These are phyloP conservation scores for Spilarctia lutea DNA, from an alignment of 2,888 invertebrate genomes.

Conservation along the genomic window DNA sequence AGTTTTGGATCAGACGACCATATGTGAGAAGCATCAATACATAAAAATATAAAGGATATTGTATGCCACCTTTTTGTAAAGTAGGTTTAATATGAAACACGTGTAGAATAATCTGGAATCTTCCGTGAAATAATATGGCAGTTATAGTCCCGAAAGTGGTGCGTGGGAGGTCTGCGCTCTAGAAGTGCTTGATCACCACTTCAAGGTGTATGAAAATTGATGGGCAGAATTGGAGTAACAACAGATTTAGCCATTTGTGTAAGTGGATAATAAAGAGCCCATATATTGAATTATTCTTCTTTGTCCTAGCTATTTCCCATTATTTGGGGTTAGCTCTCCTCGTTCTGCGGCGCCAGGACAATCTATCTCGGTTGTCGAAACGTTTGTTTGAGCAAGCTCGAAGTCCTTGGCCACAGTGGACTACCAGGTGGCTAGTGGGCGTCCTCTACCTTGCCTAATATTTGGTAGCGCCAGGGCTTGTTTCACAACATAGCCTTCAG, in stretches of 20 bases:
- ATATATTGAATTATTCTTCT: neutral
- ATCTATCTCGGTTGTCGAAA: no score
- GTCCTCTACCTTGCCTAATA: no score
- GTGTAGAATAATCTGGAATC: neutral
- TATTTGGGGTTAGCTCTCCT: no score
- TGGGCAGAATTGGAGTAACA: neutral
- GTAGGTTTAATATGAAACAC: neutral
- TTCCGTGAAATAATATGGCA: neutral
- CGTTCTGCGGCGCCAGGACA: no score
- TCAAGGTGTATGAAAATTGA: conserved; percentile 3
- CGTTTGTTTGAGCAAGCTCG: no score
- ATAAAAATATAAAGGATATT: neutral
- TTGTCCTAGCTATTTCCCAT: no score
- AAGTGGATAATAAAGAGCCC: neutral
- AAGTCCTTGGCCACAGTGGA: no score
- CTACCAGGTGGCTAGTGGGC: no score
- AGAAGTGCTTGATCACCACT: neutral
- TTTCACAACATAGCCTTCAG: no score
- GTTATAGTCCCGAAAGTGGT: neutral
- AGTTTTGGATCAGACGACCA: neutral
- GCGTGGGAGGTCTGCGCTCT: neutral
- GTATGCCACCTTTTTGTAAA: neutral
- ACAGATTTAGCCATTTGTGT: conserved; percentile 1
- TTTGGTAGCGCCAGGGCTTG: no score
- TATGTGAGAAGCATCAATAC: neutral